These are phyloP conservation scores for Leucoraja erinaceus DNA, from an alignment of 2,113 vertebrate species.

Conservation along the genomic window DNA sequence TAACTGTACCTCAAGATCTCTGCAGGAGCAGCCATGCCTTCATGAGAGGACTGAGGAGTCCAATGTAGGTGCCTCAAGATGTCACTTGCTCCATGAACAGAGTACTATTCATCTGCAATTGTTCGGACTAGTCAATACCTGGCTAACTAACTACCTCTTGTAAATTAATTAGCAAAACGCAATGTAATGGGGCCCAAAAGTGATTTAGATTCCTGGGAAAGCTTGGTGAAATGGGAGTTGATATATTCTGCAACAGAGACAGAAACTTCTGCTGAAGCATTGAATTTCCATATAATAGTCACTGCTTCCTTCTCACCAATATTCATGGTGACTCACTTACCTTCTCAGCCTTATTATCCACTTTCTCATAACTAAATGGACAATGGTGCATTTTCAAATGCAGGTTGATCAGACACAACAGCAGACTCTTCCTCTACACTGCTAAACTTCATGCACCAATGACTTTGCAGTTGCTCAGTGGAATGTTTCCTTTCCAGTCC, in stretches of 20 bases:
- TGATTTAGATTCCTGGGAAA: not conserved
- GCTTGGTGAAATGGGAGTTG: not conserved
- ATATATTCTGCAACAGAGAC: not conserved
- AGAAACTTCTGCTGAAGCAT: not conserved
- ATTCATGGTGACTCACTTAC: not conserved
- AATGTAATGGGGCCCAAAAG: not conserved
- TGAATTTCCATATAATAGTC: not conserved
- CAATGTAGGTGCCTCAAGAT: not conserved
- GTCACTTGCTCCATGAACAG: not conserved
- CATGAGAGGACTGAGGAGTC: not conserved
- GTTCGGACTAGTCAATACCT: not conserved
- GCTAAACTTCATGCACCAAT: too few species aligned
- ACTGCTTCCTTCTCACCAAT: not conserved
- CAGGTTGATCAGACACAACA: not conserved
- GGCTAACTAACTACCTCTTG: not conserved
- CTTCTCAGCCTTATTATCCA: not conserved
- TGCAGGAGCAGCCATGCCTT: not conserved
- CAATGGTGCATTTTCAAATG: not conserved
- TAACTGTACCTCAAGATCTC: not conserved
- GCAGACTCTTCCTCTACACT: not conserved
- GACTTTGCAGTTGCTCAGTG: not conserved
- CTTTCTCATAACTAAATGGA: not conserved
- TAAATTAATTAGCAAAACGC: not conserved
- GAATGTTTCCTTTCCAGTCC: not conserved
- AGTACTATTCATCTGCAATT: not conserved